These are phyloP conservation scores for Phorcus lineatus DNA, from an alignment of 2,888 invertebrate species.

Conservation along the genomic window DNA sequence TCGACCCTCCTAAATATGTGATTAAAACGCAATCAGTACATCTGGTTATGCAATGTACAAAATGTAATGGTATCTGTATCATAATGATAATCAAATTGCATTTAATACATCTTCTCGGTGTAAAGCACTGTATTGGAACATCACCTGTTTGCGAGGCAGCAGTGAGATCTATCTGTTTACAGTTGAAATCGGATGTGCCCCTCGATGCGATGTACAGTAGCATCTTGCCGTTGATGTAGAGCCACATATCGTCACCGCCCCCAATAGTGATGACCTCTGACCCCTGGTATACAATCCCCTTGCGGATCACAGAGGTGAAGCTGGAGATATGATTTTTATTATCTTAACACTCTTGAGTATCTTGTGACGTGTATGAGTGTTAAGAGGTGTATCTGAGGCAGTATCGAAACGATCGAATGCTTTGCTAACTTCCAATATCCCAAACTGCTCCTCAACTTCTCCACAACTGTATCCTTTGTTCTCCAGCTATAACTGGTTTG, in stretches of 20 bases:
- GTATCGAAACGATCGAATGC: too few relatives aligned
- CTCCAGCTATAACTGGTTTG: too few relatives aligned
- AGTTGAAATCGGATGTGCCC: constrained; percentile 36
- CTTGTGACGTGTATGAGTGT: too few relatives aligned
- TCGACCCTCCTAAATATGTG: constrained; percentile 36
- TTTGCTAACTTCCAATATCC: too few relatives aligned
- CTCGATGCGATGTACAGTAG: constrained; percentile 54
- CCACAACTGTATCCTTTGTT: too few relatives aligned
- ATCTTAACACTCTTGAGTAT: background rate
- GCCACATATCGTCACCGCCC: constrained; percentile 68
- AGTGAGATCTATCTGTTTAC: constrained; percentile 50
- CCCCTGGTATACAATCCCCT: constrained; percentile 59
- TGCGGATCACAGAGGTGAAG: constrained; percentile 59
- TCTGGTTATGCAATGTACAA: background rate
- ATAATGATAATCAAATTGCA: background rate
- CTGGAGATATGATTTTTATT: constrained; percentile 34
- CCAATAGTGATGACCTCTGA: constrained; percentile 57
- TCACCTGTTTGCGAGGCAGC: constrained; percentile 45
- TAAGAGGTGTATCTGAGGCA: too few relatives aligned
- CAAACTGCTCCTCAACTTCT: too few relatives aligned
- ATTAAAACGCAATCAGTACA: background rate
- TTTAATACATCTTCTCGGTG: too few relatives aligned
- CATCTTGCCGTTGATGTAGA: constrained; percentile 61
- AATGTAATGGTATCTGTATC: background rate
- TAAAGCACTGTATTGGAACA: background rate